These are phyloP conservation scores for Notamacropus eugenii DNA, from an alignment of 2,797 vertebrate species.

Conservation along the genomic window DNA sequence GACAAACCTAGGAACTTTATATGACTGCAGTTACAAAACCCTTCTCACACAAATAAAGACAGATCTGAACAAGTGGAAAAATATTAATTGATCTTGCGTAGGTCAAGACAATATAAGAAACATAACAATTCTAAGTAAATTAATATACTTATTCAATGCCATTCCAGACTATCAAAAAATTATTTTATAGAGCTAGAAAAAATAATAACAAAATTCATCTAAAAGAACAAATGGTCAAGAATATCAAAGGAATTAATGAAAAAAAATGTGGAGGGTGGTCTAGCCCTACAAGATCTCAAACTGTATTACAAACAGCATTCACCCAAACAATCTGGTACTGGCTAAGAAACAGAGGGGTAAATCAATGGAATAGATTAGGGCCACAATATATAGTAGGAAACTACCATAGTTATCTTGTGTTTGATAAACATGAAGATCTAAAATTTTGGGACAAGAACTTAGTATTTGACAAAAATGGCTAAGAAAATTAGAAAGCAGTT, in stretches of 20 bases:
- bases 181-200: neutral
- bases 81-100: neutral
- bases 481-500: neutral
- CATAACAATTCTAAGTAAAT: neutral
- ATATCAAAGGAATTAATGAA: neutral
- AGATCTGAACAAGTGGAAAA: neutral
- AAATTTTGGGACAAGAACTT: neutral
- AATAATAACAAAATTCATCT: neutral
- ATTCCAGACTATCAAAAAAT: neutral
- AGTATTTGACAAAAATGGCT: neutral
- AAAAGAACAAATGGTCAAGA: neutral
- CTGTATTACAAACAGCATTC: neutral
- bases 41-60: neutral
- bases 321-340: neutral
- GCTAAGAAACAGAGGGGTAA: neutral
- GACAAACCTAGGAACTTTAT: neutral
- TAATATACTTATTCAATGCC: neutral
- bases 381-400: neutral
- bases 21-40: neutral
- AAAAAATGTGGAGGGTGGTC: neutral
- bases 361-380: neutral
- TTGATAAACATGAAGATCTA: neutral
- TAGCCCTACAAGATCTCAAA: neutral
- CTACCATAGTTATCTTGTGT: neutral
- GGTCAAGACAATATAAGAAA: neutral